Conservation (phyloP, 2,113 vertebrate species). For the Pterocles orientalis region DNA sequence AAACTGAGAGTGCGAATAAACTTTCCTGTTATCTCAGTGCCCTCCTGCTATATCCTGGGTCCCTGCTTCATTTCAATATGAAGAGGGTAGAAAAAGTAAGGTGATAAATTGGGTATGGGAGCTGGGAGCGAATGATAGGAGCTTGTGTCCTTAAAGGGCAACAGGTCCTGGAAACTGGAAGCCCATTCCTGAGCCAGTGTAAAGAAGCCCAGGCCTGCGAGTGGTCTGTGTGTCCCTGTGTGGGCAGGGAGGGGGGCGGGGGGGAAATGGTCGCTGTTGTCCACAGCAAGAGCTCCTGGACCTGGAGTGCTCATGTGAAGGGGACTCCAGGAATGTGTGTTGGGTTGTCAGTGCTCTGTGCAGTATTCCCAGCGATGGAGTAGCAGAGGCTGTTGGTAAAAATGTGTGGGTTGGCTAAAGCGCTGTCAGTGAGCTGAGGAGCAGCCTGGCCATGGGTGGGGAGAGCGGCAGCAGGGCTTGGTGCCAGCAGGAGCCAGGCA, state of each 20-base stretch:
- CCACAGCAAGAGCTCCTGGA: neutral
- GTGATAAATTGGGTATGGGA: neutral
- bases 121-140: neutral
- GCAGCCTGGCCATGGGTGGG: rapidly evolving
- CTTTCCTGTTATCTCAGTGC: neutral
- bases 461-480: rapidly evolving
- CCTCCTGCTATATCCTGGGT: neutral
- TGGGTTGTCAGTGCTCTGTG: neutral
- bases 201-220: neutral
- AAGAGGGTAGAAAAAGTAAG: neutral
- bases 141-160: neutral
- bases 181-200: neutral
- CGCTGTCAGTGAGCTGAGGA: rapidly evolving
- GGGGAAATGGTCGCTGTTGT: neutral
- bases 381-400: neutral
- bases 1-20: neutral
- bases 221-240: neutral
- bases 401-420: neutral
- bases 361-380: neutral
- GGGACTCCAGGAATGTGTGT: neutral
- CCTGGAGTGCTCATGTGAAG: neutral
- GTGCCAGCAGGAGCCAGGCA: neutral
- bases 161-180: neutral
- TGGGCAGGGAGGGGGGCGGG: neutral
- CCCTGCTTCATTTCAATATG: neutral